Percentiles rank a stretch among this genome's conserved stretches.
These are phyloP conservation scores for Leistus spinibarbis DNA, from an alignment of 2,888 invertebrate genomes.

Conservation along the genomic window DNA sequence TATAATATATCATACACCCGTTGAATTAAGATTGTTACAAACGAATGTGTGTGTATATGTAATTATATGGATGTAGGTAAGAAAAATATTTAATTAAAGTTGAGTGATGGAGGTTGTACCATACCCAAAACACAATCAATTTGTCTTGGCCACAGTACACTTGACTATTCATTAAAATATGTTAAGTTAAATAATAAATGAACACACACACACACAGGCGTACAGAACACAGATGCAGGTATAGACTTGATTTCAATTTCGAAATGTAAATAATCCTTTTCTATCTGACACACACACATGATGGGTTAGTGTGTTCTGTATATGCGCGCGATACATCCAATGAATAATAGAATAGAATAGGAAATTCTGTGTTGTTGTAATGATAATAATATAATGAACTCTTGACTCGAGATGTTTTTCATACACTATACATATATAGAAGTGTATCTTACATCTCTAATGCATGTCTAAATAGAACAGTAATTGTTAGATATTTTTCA, in stretches of 20 bases:
- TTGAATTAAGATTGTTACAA: too few species aligned
- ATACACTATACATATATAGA: not conserved
- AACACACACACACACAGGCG: not conserved
- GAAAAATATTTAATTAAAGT: not conserved
- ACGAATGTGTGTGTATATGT: not conserved
- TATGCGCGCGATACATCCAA: too few species aligned
- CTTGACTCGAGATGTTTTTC: not conserved
- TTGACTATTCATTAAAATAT: not conserved
- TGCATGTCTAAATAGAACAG: not conserved
- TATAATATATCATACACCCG: too few species aligned
- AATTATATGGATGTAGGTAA: not conserved
- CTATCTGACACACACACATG: too few species aligned
- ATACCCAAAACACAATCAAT: too few species aligned
- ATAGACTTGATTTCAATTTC: not conserved
- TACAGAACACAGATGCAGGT: not conserved
- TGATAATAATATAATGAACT: too few species aligned
- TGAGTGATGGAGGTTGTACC: not conserved
- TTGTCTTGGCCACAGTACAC: not conserved
- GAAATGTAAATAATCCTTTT: not conserved
- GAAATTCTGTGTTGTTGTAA: not conserved
- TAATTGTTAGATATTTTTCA: not conserved
- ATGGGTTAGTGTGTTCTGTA: not conserved
- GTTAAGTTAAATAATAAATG: not conserved
- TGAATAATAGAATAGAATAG: not conserved
- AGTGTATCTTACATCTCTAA: too few species aligned